These are phyloP conservation scores for Eugnorisma glareosa DNA, from an alignment of 2,888 invertebrate genomes.

Conservation along the genomic window DNA sequence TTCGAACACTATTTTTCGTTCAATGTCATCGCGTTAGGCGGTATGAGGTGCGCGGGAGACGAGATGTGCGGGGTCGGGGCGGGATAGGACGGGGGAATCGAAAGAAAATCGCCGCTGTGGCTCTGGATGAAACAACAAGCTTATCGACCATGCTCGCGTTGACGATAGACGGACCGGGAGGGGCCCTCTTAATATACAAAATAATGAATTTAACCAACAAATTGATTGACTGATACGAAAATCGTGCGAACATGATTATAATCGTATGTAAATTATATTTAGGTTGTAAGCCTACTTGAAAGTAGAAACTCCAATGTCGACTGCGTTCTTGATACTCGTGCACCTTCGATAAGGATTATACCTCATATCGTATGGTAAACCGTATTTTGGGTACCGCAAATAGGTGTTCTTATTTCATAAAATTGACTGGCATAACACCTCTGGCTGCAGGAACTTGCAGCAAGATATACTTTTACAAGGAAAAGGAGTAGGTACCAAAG, in stretches of 20 bases:
- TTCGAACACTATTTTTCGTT: too few species aligned
- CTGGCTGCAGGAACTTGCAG: background rate
- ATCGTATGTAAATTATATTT: constrained; percentile 25
- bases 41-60: too few species aligned
- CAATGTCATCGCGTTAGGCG: too few species aligned
- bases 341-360: constrained; percentile 25
- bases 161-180: too few species aligned
- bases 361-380: background rate
- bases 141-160: too few species aligned
- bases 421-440: background rate
- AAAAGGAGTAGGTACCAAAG: background rate
- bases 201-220: background rate
- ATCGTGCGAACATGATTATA: background rate
- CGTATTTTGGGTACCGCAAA: background rate
- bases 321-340: constrained; percentile 27
- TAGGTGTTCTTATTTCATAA: background rate
- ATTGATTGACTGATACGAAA: background rate
- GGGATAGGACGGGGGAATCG: too few species aligned
- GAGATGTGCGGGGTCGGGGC: too few species aligned
- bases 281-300: constrained; percentile 26
- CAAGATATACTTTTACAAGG: background rate
- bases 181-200: background rate
- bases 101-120: too few species aligned
- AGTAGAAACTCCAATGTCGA: constrained; percentile 39
- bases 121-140: too few species aligned